Evolutionary conservation across 2,888 invertebrate species (phyloP), one percentile per base, ranked within the genome.

Genomic region (Tridacna crocea): DNA sequence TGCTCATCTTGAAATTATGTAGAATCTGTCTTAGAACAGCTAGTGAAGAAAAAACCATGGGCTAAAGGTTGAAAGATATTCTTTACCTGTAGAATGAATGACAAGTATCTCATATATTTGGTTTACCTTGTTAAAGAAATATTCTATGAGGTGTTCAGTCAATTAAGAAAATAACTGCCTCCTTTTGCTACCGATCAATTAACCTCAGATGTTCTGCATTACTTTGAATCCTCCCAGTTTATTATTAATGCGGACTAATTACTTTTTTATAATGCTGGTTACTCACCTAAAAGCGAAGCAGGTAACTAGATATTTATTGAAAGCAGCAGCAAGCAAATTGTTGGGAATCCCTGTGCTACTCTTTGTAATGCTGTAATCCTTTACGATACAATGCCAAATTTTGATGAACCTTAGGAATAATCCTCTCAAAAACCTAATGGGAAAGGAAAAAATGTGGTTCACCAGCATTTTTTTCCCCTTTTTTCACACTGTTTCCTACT

Each of bases 261-360:
- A 74, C 79, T 79, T 58, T 73, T 79, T 83, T 83, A 79, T 83
- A 74, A 74, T 76, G 77, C 63, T 65, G 68, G 61, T 77, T 36
- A 77, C 68, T 36, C 75, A 48, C 74, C 77, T 72, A 26, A 63
- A 79, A 63, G 70, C 48, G 47, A 79, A 46, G 68, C 46, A 48
- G 58, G 85, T 85, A 80, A 85, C 82, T n/a, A 65, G 80, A 82
- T 78, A 36, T 46, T 77, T 75, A 85, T 82, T 85, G 63, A 72
- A 82, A 77, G 61, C 85, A 82, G 82, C 77, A 66, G 65, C 72
- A 76, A 70, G 36, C 51, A 58, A 68, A 72, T 80, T 58, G 24
- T 63, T 60, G 2, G 47, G 61, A 81, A 80, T 80, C 73, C 75
- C 47, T 75, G n/a, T 17, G 63, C 51, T 36, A 60, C 27, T 46